Evolutionary conservation across 2,113 vertebrate species (phyloP).

Genomic region (Poicephalus meyeri): DNA sequence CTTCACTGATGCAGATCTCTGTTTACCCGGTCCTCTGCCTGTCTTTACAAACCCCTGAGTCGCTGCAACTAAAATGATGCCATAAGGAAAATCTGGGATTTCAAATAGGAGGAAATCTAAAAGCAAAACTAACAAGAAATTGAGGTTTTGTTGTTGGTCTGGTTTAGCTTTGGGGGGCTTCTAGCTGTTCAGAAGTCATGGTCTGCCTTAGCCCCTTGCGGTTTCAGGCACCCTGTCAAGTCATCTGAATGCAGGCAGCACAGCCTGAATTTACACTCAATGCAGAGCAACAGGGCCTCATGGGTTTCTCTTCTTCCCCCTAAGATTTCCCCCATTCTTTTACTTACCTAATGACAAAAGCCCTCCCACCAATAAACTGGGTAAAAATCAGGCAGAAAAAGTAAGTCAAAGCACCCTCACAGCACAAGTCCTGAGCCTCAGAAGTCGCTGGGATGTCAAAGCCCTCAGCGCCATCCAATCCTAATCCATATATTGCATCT

Average conservation of each 20-base stretch:
- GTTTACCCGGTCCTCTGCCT: neutral
- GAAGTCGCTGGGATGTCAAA: neutral
- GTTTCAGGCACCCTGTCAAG: neutral
- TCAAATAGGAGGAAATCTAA: neutral
- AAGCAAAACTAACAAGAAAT: neutral
- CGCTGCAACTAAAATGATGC: neutral
- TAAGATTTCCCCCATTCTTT: neutral
- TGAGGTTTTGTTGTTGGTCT: neutral
- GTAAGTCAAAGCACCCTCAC: neutral
- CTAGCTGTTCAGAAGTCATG: neutral
- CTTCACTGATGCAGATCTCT: neutral
- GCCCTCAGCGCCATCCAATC: neutral
- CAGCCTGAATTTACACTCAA: neutral
- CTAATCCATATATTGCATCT: neutral
- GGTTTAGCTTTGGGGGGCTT: neutral
- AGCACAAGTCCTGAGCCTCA: neutral
- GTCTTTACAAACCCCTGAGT: neutral
- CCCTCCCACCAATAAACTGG: neutral
- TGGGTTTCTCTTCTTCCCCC: neutral
- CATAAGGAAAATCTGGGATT: neutral
- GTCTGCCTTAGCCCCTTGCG: neutral
- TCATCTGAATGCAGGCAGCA: neutral
- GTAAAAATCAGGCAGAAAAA: neutral
- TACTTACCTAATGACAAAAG: neutral
- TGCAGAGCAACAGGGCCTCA: neutral